Conservation (phyloP, 2,888 invertebrate species). For the Hipparchia sbordonii region DNA sequence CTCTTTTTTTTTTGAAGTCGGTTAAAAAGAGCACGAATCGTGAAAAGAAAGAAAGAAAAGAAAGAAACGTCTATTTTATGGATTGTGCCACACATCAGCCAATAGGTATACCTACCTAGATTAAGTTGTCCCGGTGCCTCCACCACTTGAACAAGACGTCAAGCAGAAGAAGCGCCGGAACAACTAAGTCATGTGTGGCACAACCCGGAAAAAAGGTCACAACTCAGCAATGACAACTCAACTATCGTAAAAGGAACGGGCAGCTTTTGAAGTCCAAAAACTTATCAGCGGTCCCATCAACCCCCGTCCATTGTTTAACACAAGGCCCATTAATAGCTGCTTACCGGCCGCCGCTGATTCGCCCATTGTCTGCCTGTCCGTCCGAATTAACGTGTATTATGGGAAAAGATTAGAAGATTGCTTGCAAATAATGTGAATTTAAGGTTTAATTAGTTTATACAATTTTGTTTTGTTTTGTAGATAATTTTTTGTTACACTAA, state of each 20-base stretch:
- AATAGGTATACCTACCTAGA: too few species aligned
- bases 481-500: too few species aligned
- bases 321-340: slow-evolving; percentile 34
- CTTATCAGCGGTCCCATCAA: slow-evolving; percentile 13
- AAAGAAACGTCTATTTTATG: too few species aligned
- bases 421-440: slow-evolving; percentile 8
- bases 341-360: slow-evolving; percentile 34
- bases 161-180: too few species aligned
- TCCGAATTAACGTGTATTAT: slow-evolving; percentile 1
- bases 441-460: slow-evolving; percentile 2
- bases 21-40: neutral
- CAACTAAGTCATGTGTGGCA: too few species aligned
- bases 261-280: slow-evolving; percentile 2
- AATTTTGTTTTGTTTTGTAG: neutral
- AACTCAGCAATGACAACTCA: neutral
- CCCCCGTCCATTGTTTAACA: slow-evolving; percentile 12
- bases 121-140: too few species aligned
- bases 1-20: neutral
- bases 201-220: too few species aligned
- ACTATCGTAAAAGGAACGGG: neutral
- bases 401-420: slow-evolving; percentile 15
- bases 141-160: too few species aligned
- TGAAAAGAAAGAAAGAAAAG: too few species aligned
- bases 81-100: too few species aligned
- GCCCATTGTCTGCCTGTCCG: slow-evolving; percentile 33